Evolutionary conservation across 2,888 invertebrate genomes (phyloP), one percentile per base, ranked within the genome.

Genomic region (Furcula furcula): DNA sequence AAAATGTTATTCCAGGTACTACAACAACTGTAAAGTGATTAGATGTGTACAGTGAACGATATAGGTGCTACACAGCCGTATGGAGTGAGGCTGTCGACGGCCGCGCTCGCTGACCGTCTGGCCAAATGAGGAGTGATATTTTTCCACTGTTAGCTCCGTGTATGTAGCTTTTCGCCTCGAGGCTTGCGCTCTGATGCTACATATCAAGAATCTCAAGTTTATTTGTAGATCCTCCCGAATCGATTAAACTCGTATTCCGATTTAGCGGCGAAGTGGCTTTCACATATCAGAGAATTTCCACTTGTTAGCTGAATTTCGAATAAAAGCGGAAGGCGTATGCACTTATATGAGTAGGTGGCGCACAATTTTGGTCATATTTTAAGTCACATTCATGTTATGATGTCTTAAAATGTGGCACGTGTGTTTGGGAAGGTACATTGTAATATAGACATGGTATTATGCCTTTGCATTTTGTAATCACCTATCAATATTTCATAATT

Each of bases 161-260:
- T 55, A 59, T 62, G 71, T 65, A 68, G 73, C 73, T 74, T 73
- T 42, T 63, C 67, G 74, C 67, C 74, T 68, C 55, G 53, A 69
- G 78, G 76, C 78, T 75, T 72, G 61, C 72, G 71, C 76, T 75
- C 65, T 60, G 47, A 68, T 58, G 69, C 72, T 73, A 83, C 82
- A 83, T 85, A 84, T 84, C 84, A 84, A 71, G 81, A 84, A 83
- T 83, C 83, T 84, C 82, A 75, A 59, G 60, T 59, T 62, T 69
- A 60, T 48, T 54, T 55, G 52, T 59, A 57, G 50, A 54, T 50
- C 50, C 47, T 48, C 28, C 9, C 15, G 14, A 36, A 7, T 25
- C 34, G 25, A 23, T 20, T 10, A 21, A 20, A 21, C 29, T 12
- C 19, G 18, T 21, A 10, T 14, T n/a, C 11, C 22, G 21, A 9